These are phyloP conservation scores for Fistularia tabacaria DNA, from an alignment of 2,797 vertebrate genomes.

Conservation along the genomic window DNA sequence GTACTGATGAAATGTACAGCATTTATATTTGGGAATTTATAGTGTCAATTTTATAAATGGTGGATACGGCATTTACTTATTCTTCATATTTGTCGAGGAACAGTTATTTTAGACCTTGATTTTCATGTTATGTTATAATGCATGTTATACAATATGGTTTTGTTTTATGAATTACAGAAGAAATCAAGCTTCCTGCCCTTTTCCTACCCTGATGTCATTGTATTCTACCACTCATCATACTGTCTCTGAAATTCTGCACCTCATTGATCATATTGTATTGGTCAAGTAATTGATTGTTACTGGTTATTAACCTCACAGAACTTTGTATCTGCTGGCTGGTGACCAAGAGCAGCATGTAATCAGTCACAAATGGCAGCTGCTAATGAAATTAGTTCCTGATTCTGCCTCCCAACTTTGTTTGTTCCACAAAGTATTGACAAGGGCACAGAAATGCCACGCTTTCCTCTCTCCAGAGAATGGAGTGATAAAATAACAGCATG, in stretches of 20 bases:
- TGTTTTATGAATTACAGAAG: no score
- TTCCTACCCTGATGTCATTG: no score
- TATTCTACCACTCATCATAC: constrained; percentile 39
- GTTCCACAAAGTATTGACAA: constrained; percentile 76
- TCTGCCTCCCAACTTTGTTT: constrained; percentile 80
- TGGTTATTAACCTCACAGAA: constrained; percentile 81
- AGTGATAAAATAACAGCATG: constrained; percentile 55
- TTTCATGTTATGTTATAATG: no score
- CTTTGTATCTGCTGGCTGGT: constrained; percentile 65
- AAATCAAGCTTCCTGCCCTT: no score
- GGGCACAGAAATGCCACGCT: constrained; percentile 68
- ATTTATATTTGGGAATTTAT: no score
- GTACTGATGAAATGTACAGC: no score
- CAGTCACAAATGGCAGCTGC: constrained; percentile 78
- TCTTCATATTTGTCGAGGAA: no score
- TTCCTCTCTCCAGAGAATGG: constrained; percentile 56
- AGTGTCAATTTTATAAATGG: no score
- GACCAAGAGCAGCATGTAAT: constrained; percentile 73
- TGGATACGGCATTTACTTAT: no score
- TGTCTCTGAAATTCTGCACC: constrained; percentile 57
- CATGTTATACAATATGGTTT: no score
- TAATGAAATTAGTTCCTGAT: constrained; percentile 83
- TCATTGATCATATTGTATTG: constrained; percentile 78
- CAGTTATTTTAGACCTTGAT: no score
- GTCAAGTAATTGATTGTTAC: constrained; percentile 81